Percentiles rank a stretch among this genome's conserved stretches.
These are phyloP conservation scores for Himalopsyche tibetana DNA, from an alignment of 2,888 invertebrate species.

Conservation along the genomic window DNA sequence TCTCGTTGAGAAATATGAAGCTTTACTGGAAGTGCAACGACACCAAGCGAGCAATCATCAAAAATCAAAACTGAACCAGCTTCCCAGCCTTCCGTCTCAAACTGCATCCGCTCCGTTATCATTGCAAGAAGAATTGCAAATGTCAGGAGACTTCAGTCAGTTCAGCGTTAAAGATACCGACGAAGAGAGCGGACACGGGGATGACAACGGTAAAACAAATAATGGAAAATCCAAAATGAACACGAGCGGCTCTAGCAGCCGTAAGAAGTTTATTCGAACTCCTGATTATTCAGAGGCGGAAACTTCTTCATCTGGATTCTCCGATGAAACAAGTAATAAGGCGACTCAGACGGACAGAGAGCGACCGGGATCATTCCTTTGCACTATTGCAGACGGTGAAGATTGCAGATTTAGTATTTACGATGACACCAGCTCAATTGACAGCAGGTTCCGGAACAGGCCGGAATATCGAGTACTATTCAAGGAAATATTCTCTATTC, in stretches of 20 bases:
- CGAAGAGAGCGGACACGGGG: conserved; percentile 80
- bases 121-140: conserved; percentile 85
- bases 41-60: conserved; percentile 78
- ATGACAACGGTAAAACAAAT: conserved; percentile 70
- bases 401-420: conserved; percentile 92
- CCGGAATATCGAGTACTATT: conserved; percentile 89
- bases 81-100: conserved; percentile 68
- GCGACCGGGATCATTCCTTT: conserved; percentile 87
- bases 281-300: conserved; percentile 92
- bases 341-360: conserved; percentile 88
- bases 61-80: conserved; percentile 70
- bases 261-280: conserved; percentile 82
- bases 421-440: conserved; percentile 87
- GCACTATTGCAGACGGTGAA: conserved; percentile 90
- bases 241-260: conserved; percentile 69
- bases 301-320: conserved; percentile 89
- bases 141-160: conserved; percentile 84
- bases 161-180: conserved; percentile 81
- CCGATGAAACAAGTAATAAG: conserved; percentile 90
- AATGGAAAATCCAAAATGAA: conserved; percentile 74
- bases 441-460: conserved; percentile 87
- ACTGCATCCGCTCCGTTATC: conserved; percentile 75
- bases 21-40: conserved; percentile 85
- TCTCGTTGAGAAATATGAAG: conserved; percentile 91
- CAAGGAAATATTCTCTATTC: conserved; percentile 88